phyloP scores from a whole-genome alignment of 2,797 vertebrate genomes.

The Botia kubotai region DNA sequence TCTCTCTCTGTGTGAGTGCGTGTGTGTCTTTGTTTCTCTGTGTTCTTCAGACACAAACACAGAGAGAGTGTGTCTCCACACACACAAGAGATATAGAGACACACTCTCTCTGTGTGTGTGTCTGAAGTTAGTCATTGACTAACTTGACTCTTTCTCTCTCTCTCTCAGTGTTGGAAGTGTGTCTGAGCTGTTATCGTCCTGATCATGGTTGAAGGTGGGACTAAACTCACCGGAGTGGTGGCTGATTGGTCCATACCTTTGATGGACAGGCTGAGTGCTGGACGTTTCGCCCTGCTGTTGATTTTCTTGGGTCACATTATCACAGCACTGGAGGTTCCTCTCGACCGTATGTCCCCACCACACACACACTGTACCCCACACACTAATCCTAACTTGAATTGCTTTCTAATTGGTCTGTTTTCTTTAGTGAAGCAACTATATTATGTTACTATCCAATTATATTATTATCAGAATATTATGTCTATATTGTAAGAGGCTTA shows the following conservation, averaged over 20 bases:
- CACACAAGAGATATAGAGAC: too few relatives aligned
- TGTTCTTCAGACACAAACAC: too few relatives aligned
- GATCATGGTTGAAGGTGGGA: slow-evolving; percentile 65
- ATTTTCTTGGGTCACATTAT: slow-evolving; percentile 84
- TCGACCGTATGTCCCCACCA: slow-evolving; percentile 87
- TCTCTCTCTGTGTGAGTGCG: slow-evolving; percentile 57
- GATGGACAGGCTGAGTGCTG: slow-evolving; percentile 80
- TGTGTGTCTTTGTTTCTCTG: too few relatives aligned
- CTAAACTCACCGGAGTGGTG: slow-evolving; percentile 68
- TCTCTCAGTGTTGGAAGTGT: slow-evolving; percentile 67
- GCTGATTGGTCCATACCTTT: slow-evolving; percentile 70
- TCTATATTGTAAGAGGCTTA: too few relatives aligned
- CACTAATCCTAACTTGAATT: too few relatives aligned
- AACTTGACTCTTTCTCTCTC: slow-evolving; percentile 9
- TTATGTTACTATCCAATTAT: too few relatives aligned
- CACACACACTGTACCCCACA: too few relatives aligned
- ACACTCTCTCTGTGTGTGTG: too few relatives aligned
- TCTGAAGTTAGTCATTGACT: slow-evolving; percentile 8
- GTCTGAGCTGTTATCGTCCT: slow-evolving; percentile 41
- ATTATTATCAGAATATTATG: too few relatives aligned
- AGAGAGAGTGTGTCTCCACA: too few relatives aligned
- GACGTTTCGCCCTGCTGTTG: slow-evolving; percentile 76
- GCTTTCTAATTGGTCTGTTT: too few relatives aligned
- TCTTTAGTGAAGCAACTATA: too few relatives aligned
- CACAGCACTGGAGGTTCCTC: slow-evolving; percentile 90